These are phyloP conservation scores for Drosophila pseudoananassae DNA, from an alignment of 1,140 invertebrate genomes.

Conservation along the genomic window DNA sequence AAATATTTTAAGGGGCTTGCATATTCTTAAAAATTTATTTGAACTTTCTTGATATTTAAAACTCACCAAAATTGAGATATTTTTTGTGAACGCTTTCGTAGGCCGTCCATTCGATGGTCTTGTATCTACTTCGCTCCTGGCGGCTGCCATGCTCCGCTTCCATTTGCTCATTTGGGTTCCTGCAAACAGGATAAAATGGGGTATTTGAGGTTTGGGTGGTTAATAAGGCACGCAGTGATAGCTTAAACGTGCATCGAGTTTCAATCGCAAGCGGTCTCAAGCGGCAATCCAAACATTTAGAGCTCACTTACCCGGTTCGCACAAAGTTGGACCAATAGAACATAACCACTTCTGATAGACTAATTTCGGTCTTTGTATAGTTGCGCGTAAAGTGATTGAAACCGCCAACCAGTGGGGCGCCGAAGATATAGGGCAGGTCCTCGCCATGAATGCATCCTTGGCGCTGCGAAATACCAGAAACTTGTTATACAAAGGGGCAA, in stretches of 20 bases:
- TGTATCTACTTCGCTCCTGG: slow-evolving; percentile 90
- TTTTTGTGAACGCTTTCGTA: slow-evolving; percentile 97
- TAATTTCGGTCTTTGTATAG: slow-evolving; percentile 95
- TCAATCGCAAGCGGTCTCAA: background rate
- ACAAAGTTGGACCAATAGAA: slow-evolving; percentile 98
- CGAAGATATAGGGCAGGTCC: slow-evolving; percentile 95
- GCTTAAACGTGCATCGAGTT: background rate
- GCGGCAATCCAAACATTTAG: background rate
- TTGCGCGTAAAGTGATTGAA: slow-evolving; percentile 93
- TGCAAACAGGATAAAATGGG: slow-evolving; percentile 78
- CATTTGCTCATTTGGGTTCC: slow-evolving; percentile 94
- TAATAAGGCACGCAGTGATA: background rate
- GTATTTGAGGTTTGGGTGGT: slow-evolving; percentile 5
- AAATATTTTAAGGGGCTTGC: background rate
- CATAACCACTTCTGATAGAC: slow-evolving; percentile 96
- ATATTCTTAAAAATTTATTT: background rate
- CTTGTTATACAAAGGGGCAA: slow-evolving; percentile 5
- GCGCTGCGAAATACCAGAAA: slow-evolving; percentile 85
- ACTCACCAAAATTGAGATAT: slow-evolving; percentile 94
- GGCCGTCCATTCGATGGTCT: slow-evolving; percentile 95
- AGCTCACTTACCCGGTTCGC: slow-evolving; percentile 93
- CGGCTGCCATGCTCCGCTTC: slow-evolving; percentile 88
- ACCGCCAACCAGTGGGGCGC: slow-evolving; percentile 91
- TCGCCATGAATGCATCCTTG: slow-evolving; percentile 96
- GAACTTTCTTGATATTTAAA: background rate